Conservation (phyloP, 2,888 invertebrate species). For the Eubasilissa splendida region DNA sequence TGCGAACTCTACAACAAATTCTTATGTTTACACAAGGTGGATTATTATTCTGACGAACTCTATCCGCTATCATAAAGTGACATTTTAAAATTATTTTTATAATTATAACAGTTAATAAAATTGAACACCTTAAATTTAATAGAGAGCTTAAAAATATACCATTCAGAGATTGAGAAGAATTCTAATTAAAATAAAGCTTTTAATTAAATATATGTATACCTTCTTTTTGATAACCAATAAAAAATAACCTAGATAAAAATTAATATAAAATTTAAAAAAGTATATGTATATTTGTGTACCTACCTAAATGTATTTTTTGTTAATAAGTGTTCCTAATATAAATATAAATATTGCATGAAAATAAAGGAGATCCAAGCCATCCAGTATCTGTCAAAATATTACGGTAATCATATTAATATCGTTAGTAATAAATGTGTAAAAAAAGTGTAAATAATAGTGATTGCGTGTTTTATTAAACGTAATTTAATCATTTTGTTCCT, state of each 20-base stretch:
- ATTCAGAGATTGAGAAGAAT: not conserved
- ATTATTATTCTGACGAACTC: not conserved
- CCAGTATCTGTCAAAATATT: conserved; percentile 22
- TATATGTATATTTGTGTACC: not conserved
- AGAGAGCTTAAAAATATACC: conserved; percentile 9
- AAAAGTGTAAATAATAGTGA: not conserved
- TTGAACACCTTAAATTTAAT: not conserved
- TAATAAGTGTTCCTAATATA: conserved; percentile 26
- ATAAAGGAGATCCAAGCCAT: not conserved
- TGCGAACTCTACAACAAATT: conserved; percentile 6
- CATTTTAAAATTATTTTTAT: not conserved
- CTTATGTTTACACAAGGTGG: not conserved
- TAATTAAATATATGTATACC: not conserved
- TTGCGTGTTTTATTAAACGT: not conserved
- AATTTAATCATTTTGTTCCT: not conserved
- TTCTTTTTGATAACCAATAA: not conserved
- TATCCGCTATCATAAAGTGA: not conserved
- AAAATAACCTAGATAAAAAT: not conserved
- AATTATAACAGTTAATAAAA: not conserved
- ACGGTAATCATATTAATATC: not conserved
- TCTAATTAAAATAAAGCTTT: not conserved
- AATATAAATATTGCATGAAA: not conserved
- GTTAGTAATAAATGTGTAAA: not conserved
- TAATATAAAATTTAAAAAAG: not conserved
- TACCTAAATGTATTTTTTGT: not conserved